A percentile compares a stretch with the other conserved stretches of the same genome.
phyloP scores from a whole-genome alignment of 2,113 vertebrate genomes.

The Lichenostomus cassidix region DNA sequence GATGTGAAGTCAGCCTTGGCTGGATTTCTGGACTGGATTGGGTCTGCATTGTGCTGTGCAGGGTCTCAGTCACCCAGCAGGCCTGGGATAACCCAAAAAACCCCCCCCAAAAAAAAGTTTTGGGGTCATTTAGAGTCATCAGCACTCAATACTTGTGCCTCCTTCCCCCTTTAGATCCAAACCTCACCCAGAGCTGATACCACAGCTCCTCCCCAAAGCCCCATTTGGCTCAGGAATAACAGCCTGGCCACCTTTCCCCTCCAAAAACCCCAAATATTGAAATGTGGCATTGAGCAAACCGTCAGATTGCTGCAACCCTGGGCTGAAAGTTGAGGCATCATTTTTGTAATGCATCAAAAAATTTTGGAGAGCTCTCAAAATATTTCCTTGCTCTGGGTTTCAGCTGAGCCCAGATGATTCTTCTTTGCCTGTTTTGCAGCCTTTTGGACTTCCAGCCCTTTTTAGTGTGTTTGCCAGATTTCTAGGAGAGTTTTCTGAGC shows the following conservation, averaged over 20 bases:
- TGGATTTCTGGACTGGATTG: no score
- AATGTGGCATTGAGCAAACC: constrained; percentile 22
- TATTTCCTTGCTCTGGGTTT: background rate
- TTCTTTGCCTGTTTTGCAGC: background rate
- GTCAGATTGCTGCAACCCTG: background rate
- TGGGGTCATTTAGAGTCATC: background rate
- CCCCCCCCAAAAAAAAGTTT: rapidly evolving
- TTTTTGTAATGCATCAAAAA: background rate
- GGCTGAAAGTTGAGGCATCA: background rate
- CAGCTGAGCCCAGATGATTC: background rate
- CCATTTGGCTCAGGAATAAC: background rate
- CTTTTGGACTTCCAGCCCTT: background rate
- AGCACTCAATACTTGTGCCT: background rate
- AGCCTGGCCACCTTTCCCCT: background rate
- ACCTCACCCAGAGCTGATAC: background rate
- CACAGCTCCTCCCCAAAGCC: background rate
- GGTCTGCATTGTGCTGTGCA: background rate
- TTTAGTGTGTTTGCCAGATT: background rate
- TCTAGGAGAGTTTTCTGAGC: background rate
- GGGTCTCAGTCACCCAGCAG: background rate
- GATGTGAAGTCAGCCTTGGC: no score
- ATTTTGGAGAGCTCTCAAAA: background rate
- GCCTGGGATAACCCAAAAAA: background rate
- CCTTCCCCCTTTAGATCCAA: background rate
- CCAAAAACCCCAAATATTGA: background rate